A percentile compares a stretch with the other conserved stretches of the same genome.
These are phyloP conservation scores for Hirudo medicinalis DNA, from an alignment of 1,140 invertebrate species.

Conservation along the genomic window DNA sequence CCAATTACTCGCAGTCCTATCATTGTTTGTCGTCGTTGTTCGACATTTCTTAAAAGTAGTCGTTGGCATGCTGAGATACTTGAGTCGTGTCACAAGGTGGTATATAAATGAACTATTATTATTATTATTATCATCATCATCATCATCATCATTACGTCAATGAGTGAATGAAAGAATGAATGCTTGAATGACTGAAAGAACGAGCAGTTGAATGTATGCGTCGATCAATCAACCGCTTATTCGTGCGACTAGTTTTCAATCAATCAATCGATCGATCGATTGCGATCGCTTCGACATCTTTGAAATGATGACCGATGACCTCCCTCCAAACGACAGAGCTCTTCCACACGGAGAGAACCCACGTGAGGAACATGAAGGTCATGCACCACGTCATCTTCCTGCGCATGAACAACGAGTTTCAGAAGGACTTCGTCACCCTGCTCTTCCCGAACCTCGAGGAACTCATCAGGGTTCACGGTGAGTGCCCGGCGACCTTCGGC, in stretches of 20 bases:
- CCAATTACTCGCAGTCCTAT: too few relatives aligned
- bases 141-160: too few relatives aligned
- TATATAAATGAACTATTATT: too few relatives aligned
- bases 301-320: too few relatives aligned
- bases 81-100: too few relatives aligned
- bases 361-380: constrained; percentile 83
- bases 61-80: too few relatives aligned
- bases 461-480: constrained; percentile 48
- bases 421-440: constrained; percentile 62
- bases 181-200: not conserved
- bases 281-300: not conserved
- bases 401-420: constrained; percentile 56
- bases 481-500: constrained; percentile 22
- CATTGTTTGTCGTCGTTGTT: too few relatives aligned
- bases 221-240: too few relatives aligned
- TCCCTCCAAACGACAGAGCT: constrained; percentile 55
- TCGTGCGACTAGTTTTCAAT: too few relatives aligned
- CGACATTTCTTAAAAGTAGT: too few relatives aligned
- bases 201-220: too few relatives aligned
- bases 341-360: constrained; percentile 86
- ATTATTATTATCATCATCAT: too few relatives aligned
- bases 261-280: constrained; percentile 7
- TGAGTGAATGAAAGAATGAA: not conserved
- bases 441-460: constrained; percentile 81
- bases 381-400: constrained; percentile 76